A percentile compares a stretch with the other conserved stretches of the same genome.
These are phyloP conservation scores for Drosophila melanogaster DNA, from an alignment of 1,140 invertebrate species.

Conservation along the genomic window Release_6_plus_ISO1_MT NT_033777.3:12176501-12177000, in stretches of 20 bases:
- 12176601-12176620: neutral
- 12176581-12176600: constrained; percentile 11
- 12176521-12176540: constrained; percentile 34
- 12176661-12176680: constrained; percentile 74
- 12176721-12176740: constrained; percentile 17
- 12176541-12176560: constrained; percentile 75
- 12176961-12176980: constrained; percentile 45
- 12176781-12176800: constrained; percentile 78
- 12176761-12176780: constrained; percentile 54
- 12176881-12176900: constrained; percentile 27
- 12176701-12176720: constrained; percentile 63
- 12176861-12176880: neutral
- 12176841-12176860: constrained; percentile 30
- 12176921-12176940: constrained; percentile 77
- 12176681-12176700: constrained; percentile 82
- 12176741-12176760: constrained; percentile 16
- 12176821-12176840: constrained; percentile 60
- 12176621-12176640: constrained; percentile 16
- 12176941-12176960: constrained; percentile 77
- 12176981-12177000: constrained; percentile 20
- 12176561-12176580: constrained; percentile 35
- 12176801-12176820: constrained; percentile 82
- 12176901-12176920: constrained; percentile 72
- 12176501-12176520: constrained; percentile 11
- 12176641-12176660: constrained; percentile 71